A percentile compares a stretch with the other conserved stretches of the same genome.
Evolutionary conservation across 2,113 vertebrate species (phyloP).

Genomic region (Antechinus stuartii): DNA sequence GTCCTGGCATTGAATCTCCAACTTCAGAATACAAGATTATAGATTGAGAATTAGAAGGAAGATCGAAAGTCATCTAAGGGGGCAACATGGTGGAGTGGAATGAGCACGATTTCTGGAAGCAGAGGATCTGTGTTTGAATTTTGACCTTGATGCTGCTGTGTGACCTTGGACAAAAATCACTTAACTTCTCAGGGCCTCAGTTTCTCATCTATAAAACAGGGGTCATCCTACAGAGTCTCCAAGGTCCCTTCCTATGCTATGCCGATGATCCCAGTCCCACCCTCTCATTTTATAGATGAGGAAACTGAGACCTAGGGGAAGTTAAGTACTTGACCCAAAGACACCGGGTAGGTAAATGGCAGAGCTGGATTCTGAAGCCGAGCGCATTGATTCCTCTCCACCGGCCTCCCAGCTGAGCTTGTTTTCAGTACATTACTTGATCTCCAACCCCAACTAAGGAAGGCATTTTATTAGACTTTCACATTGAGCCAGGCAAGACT

Average conservation of each 20-base stretch:
- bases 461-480: not conserved
- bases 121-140: not conserved
- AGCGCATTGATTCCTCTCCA: not conserved
- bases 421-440: not conserved
- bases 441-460: not conserved
- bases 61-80: not conserved
- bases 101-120: not conserved
- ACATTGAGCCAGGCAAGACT: not conserved
- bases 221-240: not conserved
- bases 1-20: not conserved
- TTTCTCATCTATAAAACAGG: not conserved
- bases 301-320: not conserved
- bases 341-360: not conserved
- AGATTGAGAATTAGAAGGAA: not conserved
- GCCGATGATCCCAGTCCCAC: not conserved
- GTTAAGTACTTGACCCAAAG: not conserved
- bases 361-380: not conserved
- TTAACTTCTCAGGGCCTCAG: not conserved
- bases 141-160: not conserved
- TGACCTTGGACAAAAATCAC: not conserved
- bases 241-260: not conserved
- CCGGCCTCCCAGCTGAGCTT: not conserved
- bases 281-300: not conserved
- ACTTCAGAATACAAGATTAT: not conserved
- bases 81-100: not conserved